Conservation (phyloP, 2,888 invertebrate genomes). For the Meliscaeva auricollis region DNA sequence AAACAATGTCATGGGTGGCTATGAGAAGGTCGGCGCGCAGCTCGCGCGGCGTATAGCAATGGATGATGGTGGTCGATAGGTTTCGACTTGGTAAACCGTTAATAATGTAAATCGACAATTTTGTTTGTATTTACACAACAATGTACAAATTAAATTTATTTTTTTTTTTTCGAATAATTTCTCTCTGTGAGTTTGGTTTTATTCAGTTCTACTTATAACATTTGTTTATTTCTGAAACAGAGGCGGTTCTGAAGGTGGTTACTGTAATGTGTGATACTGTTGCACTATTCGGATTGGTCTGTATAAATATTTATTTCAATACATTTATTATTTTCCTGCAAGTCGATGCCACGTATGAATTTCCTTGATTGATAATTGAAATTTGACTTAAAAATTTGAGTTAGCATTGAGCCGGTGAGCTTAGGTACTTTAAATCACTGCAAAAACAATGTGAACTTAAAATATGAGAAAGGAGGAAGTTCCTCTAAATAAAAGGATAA, state of each 20-base stretch:
- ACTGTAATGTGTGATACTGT: neutral
- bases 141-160: constrained; percentile 75
- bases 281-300: neutral
- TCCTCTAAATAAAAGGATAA: no score
- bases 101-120: constrained; percentile 75
- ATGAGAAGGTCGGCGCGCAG: constrained; percentile 29
- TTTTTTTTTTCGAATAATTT: constrained; percentile 45
- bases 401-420: no score
- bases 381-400: no score
- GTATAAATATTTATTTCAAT: no score
- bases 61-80: constrained; percentile 66
- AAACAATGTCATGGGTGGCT: constrained; percentile 58
- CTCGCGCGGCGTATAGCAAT: constrained; percentile 26
- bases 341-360: no score
- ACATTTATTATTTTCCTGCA: no score
- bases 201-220: constrained; percentile 48
- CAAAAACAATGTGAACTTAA: no score
- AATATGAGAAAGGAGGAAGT: no score
- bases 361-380: no score
- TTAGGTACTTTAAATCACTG: no score
- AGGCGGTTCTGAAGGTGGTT: constrained; percentile 28
- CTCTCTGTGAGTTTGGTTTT: constrained; percentile 28
- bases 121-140: constrained; percentile 75
- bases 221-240: constrained; percentile 49
- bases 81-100: constrained; percentile 75